A percentile compares a stretch with the other conserved stretches of the same genome.
Evolutionary conservation across 2,797 vertebrate genomes (phyloP).

Genomic region (Arctocebus calabarensis): DNA sequence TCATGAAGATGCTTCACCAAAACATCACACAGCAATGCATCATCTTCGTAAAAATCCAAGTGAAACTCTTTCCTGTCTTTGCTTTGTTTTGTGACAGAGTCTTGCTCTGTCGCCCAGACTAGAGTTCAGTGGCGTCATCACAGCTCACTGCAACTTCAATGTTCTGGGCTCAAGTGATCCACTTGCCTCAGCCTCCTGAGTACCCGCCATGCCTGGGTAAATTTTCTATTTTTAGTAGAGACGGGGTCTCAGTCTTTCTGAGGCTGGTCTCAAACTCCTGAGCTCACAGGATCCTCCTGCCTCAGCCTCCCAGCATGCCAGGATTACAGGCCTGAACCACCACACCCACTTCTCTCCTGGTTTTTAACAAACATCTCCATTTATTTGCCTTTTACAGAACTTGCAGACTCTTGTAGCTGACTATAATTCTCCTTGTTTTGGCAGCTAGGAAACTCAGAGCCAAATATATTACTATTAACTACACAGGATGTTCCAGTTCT

Average conservation of each 20-base stretch:
- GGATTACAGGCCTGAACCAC: background rate
- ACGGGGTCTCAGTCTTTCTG: background rate
- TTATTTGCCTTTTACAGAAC: background rate
- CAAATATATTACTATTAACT: conserved; percentile 18
- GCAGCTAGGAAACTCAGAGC: background rate
- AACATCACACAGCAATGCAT: background rate
- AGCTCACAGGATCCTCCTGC: background rate
- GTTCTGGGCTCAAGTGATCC: background rate
- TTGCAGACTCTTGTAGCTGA: background rate
- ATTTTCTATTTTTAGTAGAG: background rate
- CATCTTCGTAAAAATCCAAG: background rate
- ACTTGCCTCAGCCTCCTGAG: background rate
- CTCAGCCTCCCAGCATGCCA: background rate
- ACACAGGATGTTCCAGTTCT: background rate
- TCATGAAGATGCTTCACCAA: background rate
- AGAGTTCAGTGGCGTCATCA: background rate
- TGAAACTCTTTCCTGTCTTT: background rate
- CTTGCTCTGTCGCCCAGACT: background rate
- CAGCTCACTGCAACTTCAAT: background rate
- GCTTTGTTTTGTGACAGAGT: background rate
- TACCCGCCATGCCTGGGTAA: background rate
- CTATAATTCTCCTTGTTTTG: conserved; percentile 50
- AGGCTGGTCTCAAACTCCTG: background rate
- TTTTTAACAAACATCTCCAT: background rate
- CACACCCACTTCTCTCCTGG: background rate